Percentiles rank a stretch among this genome's conserved stretches.
These are phyloP conservation scores for Mesorhabditis sp. DNA, from an alignment of 2,888 invertebrate species.

Conservation along the genomic window DNA sequence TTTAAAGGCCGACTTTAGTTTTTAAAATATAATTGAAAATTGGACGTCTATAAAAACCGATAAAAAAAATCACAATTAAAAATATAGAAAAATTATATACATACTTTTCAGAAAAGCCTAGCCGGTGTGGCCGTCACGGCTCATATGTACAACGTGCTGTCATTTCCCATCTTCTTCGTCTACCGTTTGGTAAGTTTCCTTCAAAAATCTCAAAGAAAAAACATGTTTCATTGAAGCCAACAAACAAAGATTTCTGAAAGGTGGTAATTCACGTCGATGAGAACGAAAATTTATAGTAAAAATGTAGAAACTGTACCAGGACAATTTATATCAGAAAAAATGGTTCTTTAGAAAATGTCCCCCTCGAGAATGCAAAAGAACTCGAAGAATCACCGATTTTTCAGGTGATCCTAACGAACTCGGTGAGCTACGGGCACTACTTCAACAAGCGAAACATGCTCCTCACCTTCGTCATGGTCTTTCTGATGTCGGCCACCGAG, in stretches of 20 bases:
- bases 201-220: no score
- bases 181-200: conserved; percentile 22
- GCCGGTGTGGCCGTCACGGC: conserved; percentile 19
- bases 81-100: background rate
- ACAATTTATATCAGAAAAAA: no score
- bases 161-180: conserved; percentile 30
- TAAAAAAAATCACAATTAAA: conserved; percentile 1
- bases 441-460: conserved; percentile 27
- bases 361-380: no score
- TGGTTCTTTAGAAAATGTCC: no score
- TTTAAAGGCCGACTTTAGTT: background rate
- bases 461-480: conserved; percentile 22
- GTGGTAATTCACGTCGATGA: no score
- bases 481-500: conserved; percentile 22
- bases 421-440: conserved; percentile 27
- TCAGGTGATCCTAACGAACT: conserved; percentile 15
- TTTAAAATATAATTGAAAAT: background rate
- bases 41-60: background rate
- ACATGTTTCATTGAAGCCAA: no score
- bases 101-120: conserved; percentile 18
- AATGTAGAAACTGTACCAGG: no score
- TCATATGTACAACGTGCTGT: conserved; percentile 27
- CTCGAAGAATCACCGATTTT: background rate
- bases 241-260: no score
- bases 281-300: no score